Evolutionary conservation across 2,797 vertebrate species (phyloP).

Genomic region (Nothura maculosa): DNA sequence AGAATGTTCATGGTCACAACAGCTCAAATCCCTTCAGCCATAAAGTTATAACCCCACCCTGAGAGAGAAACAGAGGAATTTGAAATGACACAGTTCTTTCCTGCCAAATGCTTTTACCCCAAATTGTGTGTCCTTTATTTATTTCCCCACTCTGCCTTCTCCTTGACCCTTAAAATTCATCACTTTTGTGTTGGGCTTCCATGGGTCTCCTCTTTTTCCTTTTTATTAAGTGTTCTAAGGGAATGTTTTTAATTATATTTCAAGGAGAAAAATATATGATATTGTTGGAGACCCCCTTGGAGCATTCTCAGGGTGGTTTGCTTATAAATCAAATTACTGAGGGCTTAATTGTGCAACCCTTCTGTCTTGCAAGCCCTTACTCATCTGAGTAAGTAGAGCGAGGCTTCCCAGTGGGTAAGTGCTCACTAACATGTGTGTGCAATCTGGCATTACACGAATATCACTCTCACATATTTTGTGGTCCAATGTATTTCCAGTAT

Average conservation of each 20-base stretch:
- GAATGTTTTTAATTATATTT: constrained; percentile 65
- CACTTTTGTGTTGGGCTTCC: background rate
- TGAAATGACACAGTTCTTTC: background rate
- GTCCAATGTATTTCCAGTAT: constrained; percentile 50
- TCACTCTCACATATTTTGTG: constrained; percentile 62
- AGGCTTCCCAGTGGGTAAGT: constrained; percentile 57
- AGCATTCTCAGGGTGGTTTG: constrained; percentile 59
- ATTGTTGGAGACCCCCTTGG: constrained; percentile 64
- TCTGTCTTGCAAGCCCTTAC: constrained; percentile 65
- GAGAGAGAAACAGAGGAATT: background rate
- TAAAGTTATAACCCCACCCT: background rate
- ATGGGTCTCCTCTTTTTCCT: background rate
- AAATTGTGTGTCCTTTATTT: constrained; percentile 15
- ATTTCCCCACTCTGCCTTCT: constrained; percentile 14
- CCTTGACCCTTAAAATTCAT: background rate
- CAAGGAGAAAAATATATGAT: constrained; percentile 46
- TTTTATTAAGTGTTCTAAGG: background rate
- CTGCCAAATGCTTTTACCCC: background rate
- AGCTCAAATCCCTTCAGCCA: background rate
- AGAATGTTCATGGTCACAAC: background rate
- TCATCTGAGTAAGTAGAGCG: constrained; percentile 51
- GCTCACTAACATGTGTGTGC: constrained; percentile 55
- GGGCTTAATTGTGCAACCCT: constrained; percentile 64
- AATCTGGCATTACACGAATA: constrained; percentile 70
- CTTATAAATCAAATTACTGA: constrained; percentile 73